phyloP scores from a whole-genome alignment of 2,888 invertebrate species.

The Thereva unica region DNA sequence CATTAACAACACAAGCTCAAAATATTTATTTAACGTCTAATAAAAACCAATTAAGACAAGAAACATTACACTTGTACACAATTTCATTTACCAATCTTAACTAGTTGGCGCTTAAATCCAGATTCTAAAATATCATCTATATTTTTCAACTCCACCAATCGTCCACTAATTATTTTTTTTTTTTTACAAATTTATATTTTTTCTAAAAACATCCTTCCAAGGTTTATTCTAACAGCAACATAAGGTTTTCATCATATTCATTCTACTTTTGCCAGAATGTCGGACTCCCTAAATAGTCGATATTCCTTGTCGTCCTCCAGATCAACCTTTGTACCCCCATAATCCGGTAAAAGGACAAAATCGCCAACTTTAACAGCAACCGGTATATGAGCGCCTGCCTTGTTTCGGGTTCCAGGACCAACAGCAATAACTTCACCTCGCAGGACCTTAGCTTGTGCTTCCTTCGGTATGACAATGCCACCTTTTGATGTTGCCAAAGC shows the following conservation, averaged over 20 bases:
- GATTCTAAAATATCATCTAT: no score
- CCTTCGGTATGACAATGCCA: slow-evolving; percentile 20
- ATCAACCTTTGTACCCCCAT: slow-evolving; percentile 10
- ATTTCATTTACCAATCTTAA: no score
- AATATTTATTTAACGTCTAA: no score
- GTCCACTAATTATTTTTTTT: no score
- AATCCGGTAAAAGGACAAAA: slow-evolving; percentile 17
- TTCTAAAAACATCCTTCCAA: no score
- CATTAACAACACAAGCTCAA: no score
- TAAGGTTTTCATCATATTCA: not conserved
- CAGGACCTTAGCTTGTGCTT: not conserved
- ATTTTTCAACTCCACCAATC: no score
- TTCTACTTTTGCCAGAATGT: slow-evolving; percentile 20
- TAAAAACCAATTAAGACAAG: no score
- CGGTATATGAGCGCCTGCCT: not conserved
- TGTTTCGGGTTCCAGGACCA: slow-evolving; percentile 16
- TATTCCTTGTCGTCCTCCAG: slow-evolving; percentile 12
- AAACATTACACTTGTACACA: no score
- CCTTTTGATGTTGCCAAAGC: not conserved
- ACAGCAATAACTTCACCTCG: slow-evolving; percentile 13
- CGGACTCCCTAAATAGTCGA: slow-evolving; percentile 14
- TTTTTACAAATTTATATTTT: no score
- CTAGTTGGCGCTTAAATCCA: no score
- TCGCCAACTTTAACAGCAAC: slow-evolving; percentile 13
- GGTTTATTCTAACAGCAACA: no score